Percentiles rank a stretch among this genome's conserved stretches.
phyloP scores from a whole-genome alignment of 2,888 invertebrate species.

The Drosophila paranaensis region DNA sequence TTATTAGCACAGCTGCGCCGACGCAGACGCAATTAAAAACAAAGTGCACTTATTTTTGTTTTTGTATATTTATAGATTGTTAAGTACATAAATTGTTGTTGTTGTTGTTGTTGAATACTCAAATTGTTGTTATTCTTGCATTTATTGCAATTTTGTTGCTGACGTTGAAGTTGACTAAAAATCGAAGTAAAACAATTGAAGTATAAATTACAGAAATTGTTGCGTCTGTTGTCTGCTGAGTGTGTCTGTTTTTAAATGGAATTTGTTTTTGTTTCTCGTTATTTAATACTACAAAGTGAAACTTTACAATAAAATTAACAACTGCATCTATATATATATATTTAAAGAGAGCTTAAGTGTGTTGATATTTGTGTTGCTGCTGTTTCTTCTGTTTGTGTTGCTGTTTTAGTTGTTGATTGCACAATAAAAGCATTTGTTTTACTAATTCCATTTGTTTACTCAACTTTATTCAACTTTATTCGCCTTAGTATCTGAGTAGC shows the following conservation, averaged over 20 bases:
- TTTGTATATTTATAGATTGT: constrained; percentile 65
- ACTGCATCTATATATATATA: constrained; percentile 55
- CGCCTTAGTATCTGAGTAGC: constrained; percentile 29
- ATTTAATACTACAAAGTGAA: constrained; percentile 54
- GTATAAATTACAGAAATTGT: constrained; percentile 71
- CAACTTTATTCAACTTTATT: constrained; percentile 31
- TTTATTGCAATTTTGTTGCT: constrained; percentile 37
- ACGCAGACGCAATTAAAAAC: constrained; percentile 22
- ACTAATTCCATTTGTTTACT: constrained; percentile 40
- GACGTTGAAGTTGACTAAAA: constrained; percentile 62
- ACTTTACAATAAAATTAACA: constrained; percentile 63
- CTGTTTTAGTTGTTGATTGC: constrained; percentile 33
- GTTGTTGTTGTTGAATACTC: constrained; percentile 57
- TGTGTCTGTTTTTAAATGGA: constrained; percentile 13
- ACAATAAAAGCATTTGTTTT: constrained; percentile 62
- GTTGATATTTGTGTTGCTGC: constrained; percentile 21
- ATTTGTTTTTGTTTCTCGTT: constrained; percentile 22
- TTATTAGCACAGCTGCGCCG: constrained; percentile 15
- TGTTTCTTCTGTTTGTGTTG: background rate
- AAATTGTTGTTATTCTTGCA: constrained; percentile 24
- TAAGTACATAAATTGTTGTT: constrained; percentile 68
- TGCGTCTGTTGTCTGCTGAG: constrained; percentile 10
- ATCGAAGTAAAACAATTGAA: constrained; percentile 68
- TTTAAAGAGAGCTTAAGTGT: constrained; percentile 37
- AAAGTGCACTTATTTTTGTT: constrained; percentile 25